Conservation (phyloP, 2,888 invertebrate genomes). For the Eulithis testata region DNA sequence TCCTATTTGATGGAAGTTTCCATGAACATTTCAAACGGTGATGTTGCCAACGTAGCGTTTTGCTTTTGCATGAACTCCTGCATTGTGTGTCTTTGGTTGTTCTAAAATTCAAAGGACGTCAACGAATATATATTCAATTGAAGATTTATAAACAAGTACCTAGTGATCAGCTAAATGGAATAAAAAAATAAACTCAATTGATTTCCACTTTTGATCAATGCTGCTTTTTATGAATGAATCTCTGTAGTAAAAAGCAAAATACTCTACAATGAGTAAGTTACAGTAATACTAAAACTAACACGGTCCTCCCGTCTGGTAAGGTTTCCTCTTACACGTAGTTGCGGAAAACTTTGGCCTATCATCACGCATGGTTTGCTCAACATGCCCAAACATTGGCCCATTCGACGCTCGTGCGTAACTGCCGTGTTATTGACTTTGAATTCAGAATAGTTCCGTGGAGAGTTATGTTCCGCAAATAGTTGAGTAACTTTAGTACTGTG, state of each 20-base stretch:
- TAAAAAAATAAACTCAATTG: no score
- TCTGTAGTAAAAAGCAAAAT: no score
- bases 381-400: background rate
- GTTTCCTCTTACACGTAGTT: background rate
- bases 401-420: slow-evolving; percentile 30
- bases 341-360: slow-evolving; percentile 1
- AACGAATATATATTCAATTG: no score
- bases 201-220: no score
- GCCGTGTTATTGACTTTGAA: slow-evolving; percentile 34
- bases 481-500: slow-evolving; percentile 21
- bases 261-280: no score
- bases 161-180: no score
- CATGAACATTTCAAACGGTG: slow-evolving; percentile 20
- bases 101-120: no score
- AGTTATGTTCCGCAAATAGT: slow-evolving; percentile 29
- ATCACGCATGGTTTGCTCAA: slow-evolving; percentile 3
- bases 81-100: background rate
- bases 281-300: no score
- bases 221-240: no score
- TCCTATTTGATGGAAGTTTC: slow-evolving; percentile 24
- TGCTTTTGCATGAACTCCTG: background rate
- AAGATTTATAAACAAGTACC: no score
- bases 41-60: slow-evolving; percentile 8
- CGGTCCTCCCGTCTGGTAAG: background rate
- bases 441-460: slow-evolving; percentile 29